Conservation (phyloP, 2,113 vertebrate genomes). For the Scartelaos histophorus region DNA sequence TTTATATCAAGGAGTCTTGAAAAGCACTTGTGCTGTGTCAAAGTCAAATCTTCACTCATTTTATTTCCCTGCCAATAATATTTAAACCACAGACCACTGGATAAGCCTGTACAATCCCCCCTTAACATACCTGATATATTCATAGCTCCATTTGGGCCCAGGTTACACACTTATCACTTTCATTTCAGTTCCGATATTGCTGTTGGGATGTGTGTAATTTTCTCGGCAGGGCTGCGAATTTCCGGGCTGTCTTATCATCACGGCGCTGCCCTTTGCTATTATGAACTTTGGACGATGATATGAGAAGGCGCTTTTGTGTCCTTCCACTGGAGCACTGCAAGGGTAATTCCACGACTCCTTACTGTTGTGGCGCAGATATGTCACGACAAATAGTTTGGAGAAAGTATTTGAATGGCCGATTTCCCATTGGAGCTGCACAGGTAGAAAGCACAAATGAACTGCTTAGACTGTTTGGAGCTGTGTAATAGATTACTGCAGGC, state of each 20-base stretch:
- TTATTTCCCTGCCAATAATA: conserved; percentile 48
- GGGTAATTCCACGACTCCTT: conserved; percentile 29
- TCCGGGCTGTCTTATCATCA: conserved; percentile 64
- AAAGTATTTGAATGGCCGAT: conserved; percentile 14
- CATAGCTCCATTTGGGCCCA: conserved; percentile 60
- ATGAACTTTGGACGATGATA: conserved; percentile 57
- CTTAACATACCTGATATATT: conserved; percentile 59
- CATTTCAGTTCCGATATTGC: conserved; percentile 66
- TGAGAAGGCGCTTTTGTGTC: conserved; percentile 47
- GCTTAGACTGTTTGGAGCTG: background rate
- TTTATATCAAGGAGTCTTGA: background rate
- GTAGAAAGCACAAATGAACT: conserved; percentile 18
- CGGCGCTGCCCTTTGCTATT: conserved; percentile 54
- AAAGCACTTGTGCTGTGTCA: background rate
- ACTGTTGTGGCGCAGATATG: conserved; percentile 8
- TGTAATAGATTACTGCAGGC: conserved; percentile 38
- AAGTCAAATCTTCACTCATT: conserved; percentile 35
- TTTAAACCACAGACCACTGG: conserved; percentile 25
- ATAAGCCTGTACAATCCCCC: conserved; percentile 55
- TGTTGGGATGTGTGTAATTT: conserved; percentile 63
- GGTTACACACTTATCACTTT: conserved; percentile 67
- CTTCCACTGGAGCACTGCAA: conserved; percentile 5
- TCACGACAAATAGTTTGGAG: conserved; percentile 25
- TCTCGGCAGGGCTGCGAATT: conserved; percentile 61
- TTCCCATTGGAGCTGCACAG: conserved; percentile 3